Base-by-base conservation (phyloP, 2,797 vertebrate species). In the Scolopax rusticola region DNA sequence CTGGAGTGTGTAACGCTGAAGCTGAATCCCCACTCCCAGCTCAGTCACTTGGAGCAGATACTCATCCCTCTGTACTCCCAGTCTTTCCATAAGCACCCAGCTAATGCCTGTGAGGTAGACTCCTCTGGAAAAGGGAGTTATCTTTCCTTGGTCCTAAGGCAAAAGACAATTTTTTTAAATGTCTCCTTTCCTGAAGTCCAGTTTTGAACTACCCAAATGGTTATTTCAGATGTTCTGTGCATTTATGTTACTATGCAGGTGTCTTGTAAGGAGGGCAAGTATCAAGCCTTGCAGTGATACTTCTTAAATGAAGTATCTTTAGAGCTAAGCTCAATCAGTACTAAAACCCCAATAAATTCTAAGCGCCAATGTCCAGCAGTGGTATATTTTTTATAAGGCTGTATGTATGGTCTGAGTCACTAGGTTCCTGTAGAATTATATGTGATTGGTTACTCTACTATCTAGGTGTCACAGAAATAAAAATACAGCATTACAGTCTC, bases 1-100 rank as follows among this genome's bases (percentile, higher is more conserved):
- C 94, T 91, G 94, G 86, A 41, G 77, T 92, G 40, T 90, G 80
- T 82, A 87, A 95, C 6, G 6, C 47, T 33, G 63, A 14, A 73
- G 43, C 27, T 9, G 14, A 79, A 92, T 40, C n/a, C 15, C 13
- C 54, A 30, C 59, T 91, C 50, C 27, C 59, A 47, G 0, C 47
- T 54, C 12, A 5, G 69, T 18, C 45, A 3, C 10, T 36, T 19
- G 50, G 27, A 93, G 38, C 1, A 0, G 63, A n/a, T 7, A 1
- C 50, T 81, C 65, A 9, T 71, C 32, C 53, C 12, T 80, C 51
- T 38, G 50, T n/a, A 16, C 16, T 57, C 53, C 65, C 51, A 50
- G 65, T 12, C 51, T 41, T 79, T n/a, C 54, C 50, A 13, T 41
- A 50, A 90, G 47, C 32, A 73, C 33, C 9, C 50, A 47, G 47